Evolutionary conservation across 2,113 vertebrate species (phyloP), one percentile per base, ranked within the genome.

Genomic region (Rhabdornis inornatus): DNA sequence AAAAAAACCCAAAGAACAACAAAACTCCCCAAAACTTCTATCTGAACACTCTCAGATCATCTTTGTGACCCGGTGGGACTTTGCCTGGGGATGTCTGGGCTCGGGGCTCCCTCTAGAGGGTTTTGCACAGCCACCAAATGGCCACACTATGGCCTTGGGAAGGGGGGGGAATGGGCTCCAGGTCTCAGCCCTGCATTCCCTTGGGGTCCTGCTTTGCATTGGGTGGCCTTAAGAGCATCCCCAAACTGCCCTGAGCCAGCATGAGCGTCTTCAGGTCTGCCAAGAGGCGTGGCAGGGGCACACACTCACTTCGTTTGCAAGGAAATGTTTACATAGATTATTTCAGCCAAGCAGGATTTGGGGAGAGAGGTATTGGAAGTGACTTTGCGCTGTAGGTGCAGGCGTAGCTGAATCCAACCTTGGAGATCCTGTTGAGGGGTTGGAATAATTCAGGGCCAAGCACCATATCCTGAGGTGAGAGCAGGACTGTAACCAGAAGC

Each of bases 31-130:
- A 28, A 89, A 82, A 18, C 11, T 31, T 72, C 3, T 12, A 7
- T 6, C 59, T 31, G n/a, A 39, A 27, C 23, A 11, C 6, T 9
- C n/a, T 13, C 17, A 7, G 13, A 39, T 35, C 35, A 9, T 13
- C 55, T 70, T 7, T 4, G 60, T 27, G 68, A 60, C 55, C 55
- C 37, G 18, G 1, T 2, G 14, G 25, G 59, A 45, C 76, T 37
- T 59, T 0, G 21, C 23, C 16, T 1, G 4, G 39, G 18, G 30
- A 91, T 92, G 60, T 22, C 56, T 91, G 81, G 61, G 39, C 71
- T 82, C 39, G 1, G 69, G 65, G 93, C 96, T 96, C 96, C 93
- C 95, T 96, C 96, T 96, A 95, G 92, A 96, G 96, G 93, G 64
- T 65, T 80, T 56, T 65, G 40, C 22, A 28, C 27, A 49, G 19